These are phyloP conservation scores for Camponotus floridanus DNA, from an alignment of 1,140 invertebrate species.

Conservation along the genomic window DNA sequence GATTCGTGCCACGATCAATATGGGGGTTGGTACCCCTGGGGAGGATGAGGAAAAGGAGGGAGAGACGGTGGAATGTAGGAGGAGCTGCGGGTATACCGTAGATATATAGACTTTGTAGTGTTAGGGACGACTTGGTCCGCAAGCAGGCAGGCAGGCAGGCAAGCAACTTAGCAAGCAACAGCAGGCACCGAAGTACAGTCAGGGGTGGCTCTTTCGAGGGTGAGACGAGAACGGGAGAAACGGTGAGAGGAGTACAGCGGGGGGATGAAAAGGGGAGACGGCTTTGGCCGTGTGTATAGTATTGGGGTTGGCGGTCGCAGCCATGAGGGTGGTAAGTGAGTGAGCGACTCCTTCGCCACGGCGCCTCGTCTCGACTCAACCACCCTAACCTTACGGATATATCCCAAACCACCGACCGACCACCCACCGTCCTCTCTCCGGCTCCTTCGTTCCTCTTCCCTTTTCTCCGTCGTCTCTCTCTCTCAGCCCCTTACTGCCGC, in stretches of 20 bases:
- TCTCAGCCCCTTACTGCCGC: slow-evolving; percentile 39
- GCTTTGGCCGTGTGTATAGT: slow-evolving; percentile 71
- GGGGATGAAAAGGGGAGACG: slow-evolving; percentile 53
- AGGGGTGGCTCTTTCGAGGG: slow-evolving; percentile 60
- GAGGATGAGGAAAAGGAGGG: slow-evolving; percentile 64
- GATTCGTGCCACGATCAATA: slow-evolving; percentile 83
- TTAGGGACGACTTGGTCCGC: slow-evolving; percentile 81
- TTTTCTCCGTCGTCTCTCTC: slow-evolving; percentile 51
- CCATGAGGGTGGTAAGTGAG: slow-evolving; percentile 85
- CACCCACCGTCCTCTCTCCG: slow-evolving; percentile 31
- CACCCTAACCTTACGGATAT: slow-evolving; percentile 74
- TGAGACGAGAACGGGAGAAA: slow-evolving; percentile 45
- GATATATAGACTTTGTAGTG: slow-evolving; percentile 83
- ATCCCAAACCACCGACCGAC: slow-evolving; percentile 69
- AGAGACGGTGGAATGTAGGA: slow-evolving; percentile 58
- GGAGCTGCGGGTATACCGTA: slow-evolving; percentile 70
- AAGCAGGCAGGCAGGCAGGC: slow-evolving; percentile 78
- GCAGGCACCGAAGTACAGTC: slow-evolving; percentile 63
- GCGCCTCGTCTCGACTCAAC: slow-evolving; percentile 75
- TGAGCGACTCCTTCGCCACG: slow-evolving; percentile 84
- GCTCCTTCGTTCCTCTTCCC: slow-evolving; percentile 51
- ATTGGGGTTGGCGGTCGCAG: slow-evolving; percentile 81
- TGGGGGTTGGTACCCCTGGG: slow-evolving; percentile 78
- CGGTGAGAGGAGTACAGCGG: slow-evolving; percentile 3
- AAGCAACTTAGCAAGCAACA: slow-evolving; percentile 68